Percentiles rank a stretch among this genome's conserved stretches.
Evolutionary conservation across 2,888 invertebrate genomes (phyloP).

Genomic region (Sisyra nigra): DNA sequence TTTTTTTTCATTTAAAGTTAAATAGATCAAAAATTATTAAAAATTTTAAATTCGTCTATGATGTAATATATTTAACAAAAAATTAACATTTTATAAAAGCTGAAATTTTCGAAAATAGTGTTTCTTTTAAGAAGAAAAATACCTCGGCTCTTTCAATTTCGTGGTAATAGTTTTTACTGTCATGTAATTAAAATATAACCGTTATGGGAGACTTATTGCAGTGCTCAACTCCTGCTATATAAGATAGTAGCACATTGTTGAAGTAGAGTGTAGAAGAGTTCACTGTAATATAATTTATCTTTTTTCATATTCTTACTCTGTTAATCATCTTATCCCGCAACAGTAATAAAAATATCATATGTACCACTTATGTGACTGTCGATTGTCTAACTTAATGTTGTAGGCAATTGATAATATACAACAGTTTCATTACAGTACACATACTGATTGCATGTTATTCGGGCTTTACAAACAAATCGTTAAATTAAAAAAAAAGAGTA

Average conservation of each 20-base stretch:
- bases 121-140: no score
- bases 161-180: background rate
- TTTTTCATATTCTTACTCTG: no score
- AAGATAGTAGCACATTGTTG: no score
- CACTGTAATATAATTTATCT: no score
- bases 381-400: background rate
- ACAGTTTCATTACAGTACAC: background rate
- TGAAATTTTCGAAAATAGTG: no score
- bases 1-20: background rate
- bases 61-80: background rate
- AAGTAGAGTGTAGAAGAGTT: no score
- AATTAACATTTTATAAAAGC: background rate
- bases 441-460: background rate
- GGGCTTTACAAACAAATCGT: background rate
- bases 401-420: background rate
- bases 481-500: no score
- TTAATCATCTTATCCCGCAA: no score
- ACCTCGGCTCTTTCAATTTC: no score
- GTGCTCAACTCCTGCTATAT: no score
- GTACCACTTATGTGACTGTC: no score
- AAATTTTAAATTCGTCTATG: background rate
- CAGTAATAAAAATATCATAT: no score
- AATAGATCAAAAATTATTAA: background rate
- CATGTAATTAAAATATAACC: background rate
- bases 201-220: background rate